Evolutionary conservation across 2,888 invertebrate genomes (phyloP).

Genomic region (Fabriciana adippe): DNA sequence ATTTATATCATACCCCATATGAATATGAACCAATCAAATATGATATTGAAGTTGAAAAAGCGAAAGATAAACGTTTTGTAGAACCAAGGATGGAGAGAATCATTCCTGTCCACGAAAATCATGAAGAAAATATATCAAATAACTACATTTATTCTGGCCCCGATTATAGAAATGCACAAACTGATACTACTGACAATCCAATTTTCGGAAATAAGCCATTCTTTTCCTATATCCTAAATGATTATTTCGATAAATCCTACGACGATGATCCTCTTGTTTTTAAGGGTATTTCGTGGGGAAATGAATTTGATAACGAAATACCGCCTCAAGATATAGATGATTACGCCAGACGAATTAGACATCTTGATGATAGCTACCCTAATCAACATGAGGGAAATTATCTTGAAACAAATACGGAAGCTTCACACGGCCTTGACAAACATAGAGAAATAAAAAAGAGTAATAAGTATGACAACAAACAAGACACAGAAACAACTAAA

Average conservation of each 20-base stretch:
- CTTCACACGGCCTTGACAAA: not conserved
- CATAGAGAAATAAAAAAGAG: conserved; percentile 45
- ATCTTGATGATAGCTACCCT: conserved; percentile 42
- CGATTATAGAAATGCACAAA: conserved; percentile 36
- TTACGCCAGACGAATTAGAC: conserved; percentile 47
- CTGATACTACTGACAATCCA: conserved; percentile 52
- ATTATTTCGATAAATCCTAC: conserved; percentile 60
- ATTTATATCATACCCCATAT: conserved; percentile 58
- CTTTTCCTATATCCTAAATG: conserved; percentile 64
- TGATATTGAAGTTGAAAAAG: conserved; percentile 53
- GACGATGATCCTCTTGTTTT: conserved; percentile 61
- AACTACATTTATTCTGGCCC: conserved; percentile 37
- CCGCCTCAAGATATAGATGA: conserved; percentile 40
- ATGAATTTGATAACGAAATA: conserved; percentile 53
- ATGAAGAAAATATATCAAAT: conserved; percentile 51
- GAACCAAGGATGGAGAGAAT: conserved; percentile 44
- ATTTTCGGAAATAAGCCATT: conserved; percentile 61
- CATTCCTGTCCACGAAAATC: conserved; percentile 67
- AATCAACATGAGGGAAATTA: conserved; percentile 8
- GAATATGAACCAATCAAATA: conserved; percentile 58
- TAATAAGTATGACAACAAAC: conserved; percentile 44
- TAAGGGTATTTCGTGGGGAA: conserved; percentile 60
- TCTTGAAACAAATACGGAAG: not conserved
- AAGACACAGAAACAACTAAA: conserved; percentile 50
- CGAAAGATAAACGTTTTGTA: conserved; percentile 63